Evolutionary conservation across 2,888 invertebrate species (phyloP).

Genomic region (Blastobasis lacticolella): DNA sequence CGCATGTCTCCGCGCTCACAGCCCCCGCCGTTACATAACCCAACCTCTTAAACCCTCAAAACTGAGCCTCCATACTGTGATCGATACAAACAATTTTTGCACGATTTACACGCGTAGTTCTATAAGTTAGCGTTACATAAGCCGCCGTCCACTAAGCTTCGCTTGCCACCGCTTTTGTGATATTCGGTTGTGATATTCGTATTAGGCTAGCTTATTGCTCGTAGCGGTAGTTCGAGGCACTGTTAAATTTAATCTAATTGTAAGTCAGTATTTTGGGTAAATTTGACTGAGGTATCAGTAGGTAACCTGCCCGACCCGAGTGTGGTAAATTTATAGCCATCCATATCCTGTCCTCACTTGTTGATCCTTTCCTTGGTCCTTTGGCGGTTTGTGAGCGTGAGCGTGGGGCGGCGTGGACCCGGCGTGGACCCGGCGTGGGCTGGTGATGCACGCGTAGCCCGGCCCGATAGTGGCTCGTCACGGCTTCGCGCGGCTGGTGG

Average conservation of each 20-base stretch:
- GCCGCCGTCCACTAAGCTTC: constrained; percentile 71
- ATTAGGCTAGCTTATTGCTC: constrained; percentile 67
- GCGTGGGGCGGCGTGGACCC: constrained; percentile 36
- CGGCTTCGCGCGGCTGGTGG: constrained; percentile 81
- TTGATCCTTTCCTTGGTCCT: constrained; percentile 33
- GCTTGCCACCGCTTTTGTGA: constrained; percentile 71
- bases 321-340: not conserved
- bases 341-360: constrained; percentile 25
- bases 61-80: constrained; percentile 52
- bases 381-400: constrained; percentile 30
- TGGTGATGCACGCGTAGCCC: constrained; percentile 60
- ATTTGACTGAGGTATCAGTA: too few relatives aligned
- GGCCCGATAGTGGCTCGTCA: constrained; percentile 77
- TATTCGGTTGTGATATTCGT: constrained; percentile 70
- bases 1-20: constrained; percentile 55
- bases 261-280: constrained; percentile 5
- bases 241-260: constrained; percentile 7
- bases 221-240: constrained; percentile 26
- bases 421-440: constrained; percentile 28
- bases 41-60: not conserved
- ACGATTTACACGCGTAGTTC: constrained; percentile 61
- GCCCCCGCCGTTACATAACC: constrained; percentile 67
- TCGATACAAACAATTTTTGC: constrained; percentile 55
- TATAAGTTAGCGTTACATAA: constrained; percentile 61
- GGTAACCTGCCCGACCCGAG: too few relatives aligned